Base-by-base conservation (phyloP, 2,113 vertebrate species). In the Otolemur garnettii region DNA sequence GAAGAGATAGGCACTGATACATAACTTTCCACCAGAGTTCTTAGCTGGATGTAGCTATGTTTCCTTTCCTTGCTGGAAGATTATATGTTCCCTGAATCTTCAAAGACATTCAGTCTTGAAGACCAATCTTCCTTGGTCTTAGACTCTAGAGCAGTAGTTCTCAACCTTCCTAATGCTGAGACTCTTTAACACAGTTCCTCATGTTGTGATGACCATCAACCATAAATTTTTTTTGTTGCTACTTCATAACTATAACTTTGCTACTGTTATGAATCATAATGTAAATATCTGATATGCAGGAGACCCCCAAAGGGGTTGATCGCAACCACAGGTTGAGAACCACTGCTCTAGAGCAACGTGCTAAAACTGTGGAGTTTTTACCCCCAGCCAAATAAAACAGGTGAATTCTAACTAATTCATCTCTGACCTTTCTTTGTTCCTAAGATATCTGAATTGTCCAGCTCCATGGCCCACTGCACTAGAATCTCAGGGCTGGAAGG, bases 1-100 rank as follows among this genome's bases (percentile, higher is more conserved):
- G 81, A 75, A 77, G 85, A 85, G 19, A 72, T 83, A 42, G 66
- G 75, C 71, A 57, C 7, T 60, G 84, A 17, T 57, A 35, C 21
- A 42, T 62, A 42, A 11, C 45, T 69, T 90, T 91, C 72, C 72
- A 69, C 22, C 62, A 18, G 88, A 91, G 72, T 26, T 79, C 55
- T 81, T 60, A 77, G 26, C 78, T 95, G 9, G n/a, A n/a, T 53
- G 2, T 18, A 35, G 57, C 59, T 74, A 1, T 71, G 55, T 64
- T 87, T 95, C 82, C 53, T 88, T 87, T 94, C 18, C 33, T 93
- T 82, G 21, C 82, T 26, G 30, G 50, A 93, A 53, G 19, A 60
- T 62, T 55, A n/a, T 28, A 38, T 12, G 24, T 64, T 66, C 55
- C 66, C 13, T 8, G 45, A 74, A 82, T 75, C 57, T 33, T 42